A percentile compares a stretch with the other conserved stretches of the same genome.
Evolutionary conservation across 2,888 invertebrate genomes (phyloP).

Genomic region (Amaurobius ferox): DNA sequence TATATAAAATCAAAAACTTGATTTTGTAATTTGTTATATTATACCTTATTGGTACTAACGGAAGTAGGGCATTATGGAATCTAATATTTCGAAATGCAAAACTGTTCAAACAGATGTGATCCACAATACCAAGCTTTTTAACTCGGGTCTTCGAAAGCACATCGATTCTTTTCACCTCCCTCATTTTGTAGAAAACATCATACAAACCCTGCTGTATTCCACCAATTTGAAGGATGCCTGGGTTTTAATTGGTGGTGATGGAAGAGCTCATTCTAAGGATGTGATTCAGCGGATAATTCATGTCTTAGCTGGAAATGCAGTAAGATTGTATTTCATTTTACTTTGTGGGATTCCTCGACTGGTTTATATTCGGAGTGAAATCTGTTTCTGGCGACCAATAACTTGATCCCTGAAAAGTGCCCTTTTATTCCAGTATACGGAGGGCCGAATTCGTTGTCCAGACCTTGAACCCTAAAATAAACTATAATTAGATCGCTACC

Average conservation of each 20-base stretch:
- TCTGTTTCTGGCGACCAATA: no score
- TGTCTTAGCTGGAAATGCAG: not conserved
- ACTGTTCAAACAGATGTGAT: not conserved
- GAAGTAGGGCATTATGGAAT: not conserved
- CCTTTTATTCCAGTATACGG: no score
- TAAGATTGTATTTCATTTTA: not conserved
- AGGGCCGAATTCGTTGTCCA: no score
- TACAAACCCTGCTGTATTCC: not conserved
- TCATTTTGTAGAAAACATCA: conserved; percentile 10
- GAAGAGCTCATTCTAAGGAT: not conserved
- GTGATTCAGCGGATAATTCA: not conserved
- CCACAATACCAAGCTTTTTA: not conserved
- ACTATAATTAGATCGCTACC: no score
- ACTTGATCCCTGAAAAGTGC: no score
- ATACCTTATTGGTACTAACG: no score
- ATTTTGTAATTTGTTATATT: no score
- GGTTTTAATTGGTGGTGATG: conserved; percentile 16
- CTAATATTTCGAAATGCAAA: not conserved
- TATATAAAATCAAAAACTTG: no score
- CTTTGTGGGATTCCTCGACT: no score
- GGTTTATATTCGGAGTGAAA: no score
- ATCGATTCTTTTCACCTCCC: not conserved
- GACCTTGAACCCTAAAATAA: no score
- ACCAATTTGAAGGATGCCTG: not conserved
- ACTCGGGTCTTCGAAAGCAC: not conserved